phyloP scores from a whole-genome alignment of 2,888 invertebrate genomes.

The Hypercompe scribonia region DNA sequence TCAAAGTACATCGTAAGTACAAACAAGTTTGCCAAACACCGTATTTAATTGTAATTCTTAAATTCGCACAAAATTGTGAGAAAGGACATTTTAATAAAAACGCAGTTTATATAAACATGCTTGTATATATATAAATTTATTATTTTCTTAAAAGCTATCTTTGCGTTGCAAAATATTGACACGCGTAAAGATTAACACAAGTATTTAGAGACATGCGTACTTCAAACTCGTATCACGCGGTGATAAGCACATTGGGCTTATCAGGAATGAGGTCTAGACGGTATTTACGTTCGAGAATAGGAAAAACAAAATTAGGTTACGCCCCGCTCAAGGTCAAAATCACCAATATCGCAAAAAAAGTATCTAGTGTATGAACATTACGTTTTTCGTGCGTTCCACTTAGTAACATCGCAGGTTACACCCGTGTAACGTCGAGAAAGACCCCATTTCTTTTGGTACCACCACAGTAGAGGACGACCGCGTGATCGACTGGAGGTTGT shows the following conservation, averaged over 20 bases:
- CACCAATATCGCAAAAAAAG: not conserved
- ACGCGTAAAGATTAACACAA: slow-evolving; percentile 25
- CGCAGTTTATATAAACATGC: too few species aligned
- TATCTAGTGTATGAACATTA: too few species aligned
- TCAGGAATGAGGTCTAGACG: slow-evolving; percentile 49
- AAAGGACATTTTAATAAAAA: too few species aligned
- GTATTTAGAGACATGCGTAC: slow-evolving; percentile 30
- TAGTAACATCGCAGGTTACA: too few species aligned
- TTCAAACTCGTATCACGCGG: slow-evolving; percentile 36
- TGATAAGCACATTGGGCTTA: slow-evolving; percentile 44
- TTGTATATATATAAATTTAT: too few species aligned
- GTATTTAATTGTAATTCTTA: not conserved
- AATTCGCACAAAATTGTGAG: not conserved
- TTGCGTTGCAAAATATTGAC: slow-evolving; percentile 27
- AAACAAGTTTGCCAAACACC: not conserved
- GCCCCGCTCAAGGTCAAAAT: slow-evolving; percentile 51
- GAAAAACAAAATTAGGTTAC: slow-evolving; percentile 47
- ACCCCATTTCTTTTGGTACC: too few species aligned
- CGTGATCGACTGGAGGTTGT: too few species aligned
- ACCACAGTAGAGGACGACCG: too few species aligned
- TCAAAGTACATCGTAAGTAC: not conserved
- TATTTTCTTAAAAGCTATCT: slow-evolving; percentile 1
- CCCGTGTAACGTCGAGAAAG: too few species aligned
- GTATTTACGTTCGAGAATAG: slow-evolving; percentile 37
- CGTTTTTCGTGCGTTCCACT: too few species aligned